These are phyloP conservation scores for Arrhopalites spinosus DNA, from an alignment of 2,888 invertebrate genomes.

Conservation along the genomic window DNA sequence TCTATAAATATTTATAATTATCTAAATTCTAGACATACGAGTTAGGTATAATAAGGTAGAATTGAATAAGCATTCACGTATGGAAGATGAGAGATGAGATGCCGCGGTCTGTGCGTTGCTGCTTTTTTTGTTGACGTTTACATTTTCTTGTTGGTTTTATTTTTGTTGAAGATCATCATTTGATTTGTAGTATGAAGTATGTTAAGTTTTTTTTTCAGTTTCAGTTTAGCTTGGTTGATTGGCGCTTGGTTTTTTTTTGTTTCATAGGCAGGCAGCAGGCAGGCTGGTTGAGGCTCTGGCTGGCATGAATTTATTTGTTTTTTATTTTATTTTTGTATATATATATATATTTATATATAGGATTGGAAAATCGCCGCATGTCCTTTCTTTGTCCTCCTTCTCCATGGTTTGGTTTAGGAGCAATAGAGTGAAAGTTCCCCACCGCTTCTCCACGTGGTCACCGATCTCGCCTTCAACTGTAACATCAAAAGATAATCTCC, in stretches of 20 bases:
- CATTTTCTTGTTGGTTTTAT: neutral
- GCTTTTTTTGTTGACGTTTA: neutral
- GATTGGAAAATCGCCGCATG: neutral
- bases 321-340: neutral
- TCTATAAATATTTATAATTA: neutral
- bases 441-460: constrained; percentile 57
- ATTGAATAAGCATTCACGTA: constrained; percentile 7
- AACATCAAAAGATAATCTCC: constrained; percentile 36
- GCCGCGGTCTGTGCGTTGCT: constrained; percentile 28
- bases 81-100: constrained; percentile 27
- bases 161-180: neutral
- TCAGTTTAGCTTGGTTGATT: neutral
- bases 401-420: constrained; percentile 45
- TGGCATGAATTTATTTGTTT: neutral
- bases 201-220: neutral
- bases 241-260: neutral
- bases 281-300: neutral
- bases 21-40: neutral
- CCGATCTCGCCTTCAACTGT: constrained; percentile 56
- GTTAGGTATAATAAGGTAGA: neutral
- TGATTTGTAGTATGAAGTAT: neutral
- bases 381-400: neutral
- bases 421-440: constrained; percentile 57
- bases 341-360: neutral
- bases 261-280: neutral